phyloP scores from a whole-genome alignment of 2,797 vertebrate genomes.

The Kryptolebias ocellatus region DNA sequence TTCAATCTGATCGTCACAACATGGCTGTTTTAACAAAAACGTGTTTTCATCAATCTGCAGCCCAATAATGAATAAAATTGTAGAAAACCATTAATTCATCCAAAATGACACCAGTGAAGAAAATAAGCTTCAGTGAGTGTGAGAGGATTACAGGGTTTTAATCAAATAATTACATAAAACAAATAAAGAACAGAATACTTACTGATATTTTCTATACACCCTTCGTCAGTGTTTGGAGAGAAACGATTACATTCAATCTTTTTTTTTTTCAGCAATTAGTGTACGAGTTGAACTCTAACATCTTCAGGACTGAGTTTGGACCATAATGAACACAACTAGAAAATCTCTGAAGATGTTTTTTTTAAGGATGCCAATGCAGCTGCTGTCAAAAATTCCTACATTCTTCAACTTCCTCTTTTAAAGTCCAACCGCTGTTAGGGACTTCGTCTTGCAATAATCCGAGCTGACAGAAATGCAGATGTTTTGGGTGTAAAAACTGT shows the following conservation, averaged over 20 bases:
- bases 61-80: constrained; percentile 6
- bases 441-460: too few species aligned
- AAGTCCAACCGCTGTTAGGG: too few species aligned
- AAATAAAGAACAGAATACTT: constrained; percentile 78
- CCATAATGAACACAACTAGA: too few species aligned
- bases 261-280: constrained; percentile 52
- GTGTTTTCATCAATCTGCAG: constrained; percentile 11
- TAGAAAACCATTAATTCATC: constrained; percentile 42
- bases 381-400: too few species aligned
- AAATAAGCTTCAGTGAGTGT: constrained; percentile 43
- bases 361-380: too few species aligned
- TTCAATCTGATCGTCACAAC: constrained; percentile 5
- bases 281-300: constrained; percentile 49
- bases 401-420: too few species aligned
- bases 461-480: too few species aligned
- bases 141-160: constrained; percentile 49
- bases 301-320: not conserved
- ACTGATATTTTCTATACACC: constrained; percentile 91
- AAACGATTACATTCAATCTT: constrained; percentile 86
- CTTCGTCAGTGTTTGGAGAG: constrained; percentile 88
- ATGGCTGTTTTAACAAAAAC: constrained; percentile 15
- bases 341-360: too few species aligned
- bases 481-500: too few species aligned
- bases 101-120: constrained; percentile 67
- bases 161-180: constrained; percentile 17